These are phyloP conservation scores for Drosophila melanogaster DNA, from an alignment of 1,140 invertebrate genomes.

Conservation along the genomic window DNA sequence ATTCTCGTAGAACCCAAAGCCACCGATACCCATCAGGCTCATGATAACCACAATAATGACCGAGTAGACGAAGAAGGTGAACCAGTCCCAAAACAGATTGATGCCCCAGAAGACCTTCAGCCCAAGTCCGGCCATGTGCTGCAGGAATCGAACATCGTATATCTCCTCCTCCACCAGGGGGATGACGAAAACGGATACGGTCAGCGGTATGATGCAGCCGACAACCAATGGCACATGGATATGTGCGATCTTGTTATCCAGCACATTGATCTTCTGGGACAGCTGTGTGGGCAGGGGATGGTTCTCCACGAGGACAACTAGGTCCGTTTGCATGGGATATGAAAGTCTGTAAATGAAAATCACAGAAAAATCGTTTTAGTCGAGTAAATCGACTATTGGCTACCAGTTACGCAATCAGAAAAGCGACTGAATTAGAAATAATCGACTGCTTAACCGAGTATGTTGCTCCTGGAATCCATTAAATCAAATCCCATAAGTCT, in stretches of 20 bases:
- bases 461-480: no score
- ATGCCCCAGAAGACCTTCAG: slow-evolving; percentile 62
- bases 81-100: slow-evolving; percentile 66
- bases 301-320: slow-evolving; percentile 34
- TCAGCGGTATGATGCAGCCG: slow-evolving; percentile 64
- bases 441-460: no score
- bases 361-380: no score
- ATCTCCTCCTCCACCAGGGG: slow-evolving; percentile 66
- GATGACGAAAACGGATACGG: slow-evolving; percentile 67
- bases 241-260: slow-evolving; percentile 72
- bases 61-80: slow-evolving; percentile 59
- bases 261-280: slow-evolving; percentile 57
- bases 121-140: slow-evolving; percentile 61
- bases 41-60: slow-evolving; percentile 66
- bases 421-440: no score
- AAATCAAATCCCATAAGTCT: no score
- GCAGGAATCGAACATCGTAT: slow-evolving; percentile 48
- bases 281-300: slow-evolving; percentile 60
- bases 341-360: slow-evolving; percentile 23
- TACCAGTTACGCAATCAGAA: background rate
- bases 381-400: no score
- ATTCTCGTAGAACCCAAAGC: slow-evolving; percentile 58
- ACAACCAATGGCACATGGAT: slow-evolving; percentile 58
- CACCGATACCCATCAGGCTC: slow-evolving; percentile 45
- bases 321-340: slow-evolving; percentile 16